A percentile compares a stretch with the other conserved stretches of the same genome.
phyloP scores from a whole-genome alignment of 1,140 invertebrate genomes.

The Caerostris extrusa region DNA sequence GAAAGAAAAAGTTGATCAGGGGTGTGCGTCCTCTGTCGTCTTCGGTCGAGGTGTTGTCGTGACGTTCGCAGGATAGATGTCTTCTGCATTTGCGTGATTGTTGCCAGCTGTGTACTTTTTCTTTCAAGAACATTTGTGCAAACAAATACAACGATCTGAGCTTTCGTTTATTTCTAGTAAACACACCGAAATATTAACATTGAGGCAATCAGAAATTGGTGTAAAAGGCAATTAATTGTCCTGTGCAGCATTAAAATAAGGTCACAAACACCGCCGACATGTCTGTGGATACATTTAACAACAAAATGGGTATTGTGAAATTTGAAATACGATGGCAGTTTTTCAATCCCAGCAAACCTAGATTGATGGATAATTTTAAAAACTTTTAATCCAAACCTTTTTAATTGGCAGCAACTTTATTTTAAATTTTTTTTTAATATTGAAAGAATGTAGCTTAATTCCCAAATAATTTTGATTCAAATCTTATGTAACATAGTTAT shows the following conservation, averaged over 20 bases:
- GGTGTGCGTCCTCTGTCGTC: not conserved
- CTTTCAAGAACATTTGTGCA: not conserved
- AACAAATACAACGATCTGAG: not conserved
- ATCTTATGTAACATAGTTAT: too few species aligned
- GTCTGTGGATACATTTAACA: too few species aligned
- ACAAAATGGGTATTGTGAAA: too few species aligned
- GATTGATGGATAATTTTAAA: too few species aligned
- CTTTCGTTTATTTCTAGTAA: slow-evolving; percentile 1
- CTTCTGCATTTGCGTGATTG: not conserved
- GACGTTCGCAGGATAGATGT: not conserved
- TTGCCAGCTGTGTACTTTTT: not conserved
- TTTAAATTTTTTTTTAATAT: too few species aligned
- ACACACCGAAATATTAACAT: not conserved
- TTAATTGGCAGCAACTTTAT: too few species aligned
- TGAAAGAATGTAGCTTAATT: too few species aligned
- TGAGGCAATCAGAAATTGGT: not conserved
- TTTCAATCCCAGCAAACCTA: too few species aligned
- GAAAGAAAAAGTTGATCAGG: not conserved
- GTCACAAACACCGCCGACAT: not conserved
- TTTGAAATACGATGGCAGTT: too few species aligned
- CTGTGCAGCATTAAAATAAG: not conserved
- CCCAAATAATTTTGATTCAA: too few species aligned
- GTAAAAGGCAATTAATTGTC: not conserved
- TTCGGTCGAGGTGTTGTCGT: not conserved
- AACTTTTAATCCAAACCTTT: too few species aligned